Percentiles rank a stretch among this genome's conserved stretches.
These are phyloP conservation scores for Gyps fulvus DNA, from an alignment of 2,113 vertebrate genomes.

Conservation along the genomic window DNA sequence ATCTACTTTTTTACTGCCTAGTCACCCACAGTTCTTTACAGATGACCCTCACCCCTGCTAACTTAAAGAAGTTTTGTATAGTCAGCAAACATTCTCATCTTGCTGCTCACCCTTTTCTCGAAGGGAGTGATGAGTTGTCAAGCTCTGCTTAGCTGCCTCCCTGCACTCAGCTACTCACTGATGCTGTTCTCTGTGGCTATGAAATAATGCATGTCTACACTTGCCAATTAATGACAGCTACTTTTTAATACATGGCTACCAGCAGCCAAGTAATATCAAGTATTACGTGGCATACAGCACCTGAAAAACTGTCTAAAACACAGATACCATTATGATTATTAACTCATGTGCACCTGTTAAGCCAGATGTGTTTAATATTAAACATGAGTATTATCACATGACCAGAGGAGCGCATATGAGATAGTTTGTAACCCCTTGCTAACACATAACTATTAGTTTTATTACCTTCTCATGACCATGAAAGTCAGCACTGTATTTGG, in stretches of 20 bases:
- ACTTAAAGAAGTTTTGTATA: not conserved
- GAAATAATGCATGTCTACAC: not conserved
- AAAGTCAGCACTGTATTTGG: not conserved
- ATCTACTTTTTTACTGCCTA: not conserved
- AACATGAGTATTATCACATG: not conserved
- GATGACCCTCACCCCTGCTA: not conserved
- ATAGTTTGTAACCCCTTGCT: not conserved
- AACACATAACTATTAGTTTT: not conserved
- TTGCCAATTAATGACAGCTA: not conserved
- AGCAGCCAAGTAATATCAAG: not conserved
- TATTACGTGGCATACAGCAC: not conserved
- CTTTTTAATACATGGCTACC: not conserved
- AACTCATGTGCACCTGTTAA: not conserved
- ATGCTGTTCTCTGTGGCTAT: not conserved
- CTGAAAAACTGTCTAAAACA: not conserved
- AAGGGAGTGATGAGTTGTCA: not conserved
- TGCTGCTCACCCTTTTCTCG: not conserved
- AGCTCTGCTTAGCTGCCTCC: not conserved
- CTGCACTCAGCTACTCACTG: not conserved
- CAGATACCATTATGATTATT: not conserved
- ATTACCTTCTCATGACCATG: not conserved
- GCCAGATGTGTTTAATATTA: not conserved
- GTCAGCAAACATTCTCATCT: not conserved
- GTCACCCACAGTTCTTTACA: not conserved
- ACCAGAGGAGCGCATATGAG: not conserved